Evolutionary conservation across 2,888 invertebrate genomes (phyloP).

Genomic region (Napeogenes sylphis): DNA sequence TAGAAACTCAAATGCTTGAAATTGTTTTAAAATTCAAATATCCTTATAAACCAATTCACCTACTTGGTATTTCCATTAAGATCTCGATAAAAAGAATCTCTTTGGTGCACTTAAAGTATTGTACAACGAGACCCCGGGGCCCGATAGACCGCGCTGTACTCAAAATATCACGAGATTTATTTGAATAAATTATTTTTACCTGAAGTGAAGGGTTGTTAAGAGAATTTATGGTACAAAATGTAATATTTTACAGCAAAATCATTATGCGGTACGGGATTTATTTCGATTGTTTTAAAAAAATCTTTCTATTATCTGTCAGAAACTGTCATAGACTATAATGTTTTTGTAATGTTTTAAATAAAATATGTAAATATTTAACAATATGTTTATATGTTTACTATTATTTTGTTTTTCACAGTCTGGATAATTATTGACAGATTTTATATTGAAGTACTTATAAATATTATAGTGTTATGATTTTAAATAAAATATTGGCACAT

Average conservation of each 20-base stretch:
- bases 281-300: neutral
- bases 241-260: conserved; percentile 14
- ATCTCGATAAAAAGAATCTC: conserved; percentile 55
- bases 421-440: too few relatives aligned
- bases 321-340: too few relatives aligned
- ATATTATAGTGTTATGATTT: too few relatives aligned
- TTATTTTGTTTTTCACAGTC: too few relatives aligned
- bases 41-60: conserved; percentile 37
- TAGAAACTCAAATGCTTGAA: neutral
- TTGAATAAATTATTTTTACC: conserved; percentile 75
- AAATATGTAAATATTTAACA: too few relatives aligned
- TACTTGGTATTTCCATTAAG: conserved; percentile 64
- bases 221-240: conserved; percentile 55
- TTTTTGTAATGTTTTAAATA: too few relatives aligned
- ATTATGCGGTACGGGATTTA: conserved; percentile 11
- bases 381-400: too few relatives aligned
- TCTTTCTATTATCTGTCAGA: neutral
- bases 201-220: conserved; percentile 72
- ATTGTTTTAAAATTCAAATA: conserved; percentile 28
- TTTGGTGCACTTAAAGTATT: conserved; percentile 65
- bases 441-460: too few relatives aligned
- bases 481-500: neutral
- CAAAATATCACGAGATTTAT: conserved; percentile 71
- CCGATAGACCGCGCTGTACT: conserved; percentile 49
- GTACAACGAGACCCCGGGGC: conserved; percentile 65